Percentiles rank a stretch among this genome's conserved stretches.
Evolutionary conservation across 2,113 vertebrate species (phyloP).

Genomic region (Macquaria ambigua): DNA sequence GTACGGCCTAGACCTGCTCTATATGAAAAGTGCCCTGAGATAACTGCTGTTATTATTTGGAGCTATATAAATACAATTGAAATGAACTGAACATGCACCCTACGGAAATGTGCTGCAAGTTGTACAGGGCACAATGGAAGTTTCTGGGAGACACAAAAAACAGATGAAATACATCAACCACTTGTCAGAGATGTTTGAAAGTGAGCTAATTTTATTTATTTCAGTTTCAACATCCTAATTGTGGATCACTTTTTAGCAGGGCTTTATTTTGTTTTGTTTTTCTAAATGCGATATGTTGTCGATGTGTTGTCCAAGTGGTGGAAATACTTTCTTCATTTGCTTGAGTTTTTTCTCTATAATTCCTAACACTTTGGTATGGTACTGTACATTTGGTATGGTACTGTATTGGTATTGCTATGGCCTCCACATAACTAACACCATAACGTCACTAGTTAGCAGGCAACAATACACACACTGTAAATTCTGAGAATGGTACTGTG

Average conservation of each 20-base stretch:
- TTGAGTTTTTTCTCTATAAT: neutral
- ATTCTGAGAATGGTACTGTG: neutral
- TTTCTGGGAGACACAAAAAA: neutral
- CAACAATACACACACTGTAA: neutral
- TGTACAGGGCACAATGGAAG: neutral
- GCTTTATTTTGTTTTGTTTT: neutral
- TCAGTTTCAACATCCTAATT: neutral
- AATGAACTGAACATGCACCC: too few relatives aligned
- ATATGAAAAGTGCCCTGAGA: too few relatives aligned
- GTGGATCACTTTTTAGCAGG: neutral
- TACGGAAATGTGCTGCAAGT: neutral
- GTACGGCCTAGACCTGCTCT: too few relatives aligned
- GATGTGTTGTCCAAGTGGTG: neutral
- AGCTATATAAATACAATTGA: too few relatives aligned
- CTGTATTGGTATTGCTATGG: neutral
- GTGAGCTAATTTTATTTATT: neutral
- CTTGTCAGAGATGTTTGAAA: neutral
- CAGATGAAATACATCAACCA: neutral
- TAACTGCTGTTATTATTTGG: too few relatives aligned
- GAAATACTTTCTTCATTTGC: neutral
- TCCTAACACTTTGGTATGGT: neutral
- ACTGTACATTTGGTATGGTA: neutral
- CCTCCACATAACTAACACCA: neutral
- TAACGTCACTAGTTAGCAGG: neutral
- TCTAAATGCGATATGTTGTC: too few relatives aligned